phyloP scores from a whole-genome alignment of 2,797 vertebrate genomes.

The Nyctibius grandis region DNA sequence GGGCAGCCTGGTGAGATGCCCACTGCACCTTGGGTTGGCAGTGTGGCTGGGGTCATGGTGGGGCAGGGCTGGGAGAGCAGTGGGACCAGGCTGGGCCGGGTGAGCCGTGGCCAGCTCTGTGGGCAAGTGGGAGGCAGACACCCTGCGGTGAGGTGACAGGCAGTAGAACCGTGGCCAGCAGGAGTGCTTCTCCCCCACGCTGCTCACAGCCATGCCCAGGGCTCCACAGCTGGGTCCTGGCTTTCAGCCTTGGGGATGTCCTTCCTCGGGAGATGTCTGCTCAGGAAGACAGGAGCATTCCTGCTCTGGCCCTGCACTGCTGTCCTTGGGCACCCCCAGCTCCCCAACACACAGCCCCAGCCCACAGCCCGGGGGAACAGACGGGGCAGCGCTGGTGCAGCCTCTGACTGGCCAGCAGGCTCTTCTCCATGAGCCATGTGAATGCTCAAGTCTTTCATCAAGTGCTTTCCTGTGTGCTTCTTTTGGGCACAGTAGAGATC shows the following conservation, averaged over 20 bases:
- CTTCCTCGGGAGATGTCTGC: neutral
- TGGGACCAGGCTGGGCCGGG: neutral
- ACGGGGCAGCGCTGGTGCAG: neutral
- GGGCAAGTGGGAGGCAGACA: neutral
- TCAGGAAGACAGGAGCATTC: neutral
- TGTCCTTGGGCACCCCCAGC: neutral
- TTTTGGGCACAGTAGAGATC: neutral
- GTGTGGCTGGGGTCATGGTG: neutral
- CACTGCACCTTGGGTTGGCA: neutral
- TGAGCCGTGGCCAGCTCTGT: neutral
- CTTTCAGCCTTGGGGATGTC: too few species aligned
- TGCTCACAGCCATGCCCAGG: too few species aligned
- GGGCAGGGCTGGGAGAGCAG: neutral
- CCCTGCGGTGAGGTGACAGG: too few species aligned
- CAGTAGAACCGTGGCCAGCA: too few species aligned
- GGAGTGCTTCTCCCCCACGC: too few species aligned
- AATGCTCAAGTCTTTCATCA: too few species aligned
- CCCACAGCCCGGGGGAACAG: neutral
- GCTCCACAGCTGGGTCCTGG: too few species aligned
- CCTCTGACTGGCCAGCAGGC: neutral
- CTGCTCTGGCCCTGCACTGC: neutral
- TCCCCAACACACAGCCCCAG: neutral
- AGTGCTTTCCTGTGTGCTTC: too few species aligned
- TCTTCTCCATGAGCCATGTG: too few species aligned
- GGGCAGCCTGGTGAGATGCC: neutral